Conservation (phyloP, 2,888 invertebrate species). For the Phrixothrix hirtus region DNA sequence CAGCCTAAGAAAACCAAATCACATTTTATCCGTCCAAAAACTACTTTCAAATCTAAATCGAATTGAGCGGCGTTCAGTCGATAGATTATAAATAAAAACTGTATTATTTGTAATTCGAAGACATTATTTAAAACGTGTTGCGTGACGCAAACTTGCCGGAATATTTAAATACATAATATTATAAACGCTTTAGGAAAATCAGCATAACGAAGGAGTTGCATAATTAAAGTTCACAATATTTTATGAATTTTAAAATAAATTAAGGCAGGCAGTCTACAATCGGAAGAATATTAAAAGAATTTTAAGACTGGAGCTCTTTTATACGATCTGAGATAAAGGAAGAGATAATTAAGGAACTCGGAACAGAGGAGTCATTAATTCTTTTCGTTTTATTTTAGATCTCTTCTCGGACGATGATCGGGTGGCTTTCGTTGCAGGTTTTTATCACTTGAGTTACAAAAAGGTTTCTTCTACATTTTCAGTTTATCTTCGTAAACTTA, state of each 20-base stretch:
- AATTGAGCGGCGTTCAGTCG: slow-evolving; percentile 12
- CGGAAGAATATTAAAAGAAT: slow-evolving; percentile 39
- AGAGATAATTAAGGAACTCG: slow-evolving; percentile 44
- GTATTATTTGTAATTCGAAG: too few relatives aligned
- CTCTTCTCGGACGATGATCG: slow-evolving; percentile 24
- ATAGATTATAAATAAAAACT: slow-evolving; percentile 11
- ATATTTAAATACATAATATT: too few relatives aligned
- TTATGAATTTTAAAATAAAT: too few relatives aligned
- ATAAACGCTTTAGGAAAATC: too few relatives aligned
- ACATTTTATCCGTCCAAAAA: slow-evolving; percentile 24
- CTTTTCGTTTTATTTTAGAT: slow-evolving; percentile 34
- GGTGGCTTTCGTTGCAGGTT: too few relatives aligned
- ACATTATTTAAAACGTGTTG: too few relatives aligned
- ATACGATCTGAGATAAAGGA: slow-evolving; percentile 42
- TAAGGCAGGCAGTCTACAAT: slow-evolving; percentile 34
- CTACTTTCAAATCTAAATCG: slow-evolving; percentile 19
- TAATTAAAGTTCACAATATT: too few relatives aligned
- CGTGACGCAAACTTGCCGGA: too few relatives aligned
- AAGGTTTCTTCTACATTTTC: too few relatives aligned
- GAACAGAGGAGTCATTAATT: slow-evolving; percentile 43
- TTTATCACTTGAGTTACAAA: too few relatives aligned
- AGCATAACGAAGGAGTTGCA: too few relatives aligned
- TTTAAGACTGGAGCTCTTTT: slow-evolving; percentile 40
- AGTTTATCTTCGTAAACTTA: too few relatives aligned
- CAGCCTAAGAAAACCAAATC: slow-evolving; percentile 18